phyloP scores from a whole-genome alignment of 2,888 invertebrate genomes.

The Venustoraphidia nigricollis region DNA sequence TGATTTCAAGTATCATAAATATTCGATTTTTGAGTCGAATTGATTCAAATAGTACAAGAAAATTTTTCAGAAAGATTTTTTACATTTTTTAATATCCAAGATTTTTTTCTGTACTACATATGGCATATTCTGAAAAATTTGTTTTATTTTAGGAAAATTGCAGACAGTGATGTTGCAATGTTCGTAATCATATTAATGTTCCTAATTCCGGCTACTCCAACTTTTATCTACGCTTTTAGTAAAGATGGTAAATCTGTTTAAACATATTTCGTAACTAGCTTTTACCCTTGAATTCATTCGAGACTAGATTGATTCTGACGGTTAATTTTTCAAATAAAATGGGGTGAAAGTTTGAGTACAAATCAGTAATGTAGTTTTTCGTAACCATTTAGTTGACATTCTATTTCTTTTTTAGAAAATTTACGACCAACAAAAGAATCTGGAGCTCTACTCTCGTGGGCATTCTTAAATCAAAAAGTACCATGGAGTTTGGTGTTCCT shows the following conservation, averaged over 20 bases:
- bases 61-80: not conserved
- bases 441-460: conserved; percentile 68
- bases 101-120: not conserved
- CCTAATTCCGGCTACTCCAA: conserved; percentile 63
- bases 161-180: conserved; percentile 70
- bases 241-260: conserved; percentile 20
- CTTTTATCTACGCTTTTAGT: conserved; percentile 54
- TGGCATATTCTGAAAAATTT: conserved; percentile 2
- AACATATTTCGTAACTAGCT: not conserved
- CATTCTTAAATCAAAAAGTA: conserved; percentile 65
- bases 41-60: not conserved
- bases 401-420: conserved; percentile 1
- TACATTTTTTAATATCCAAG: not conserved
- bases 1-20: not conserved
- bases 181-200: conserved; percentile 72
- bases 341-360: too few relatives aligned
- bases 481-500: conserved; percentile 84
- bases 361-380: too few relatives aligned
- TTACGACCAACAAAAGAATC: conserved; percentile 43
- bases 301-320: too few relatives aligned
- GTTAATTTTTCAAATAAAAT: too few relatives aligned
- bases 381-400: too few relatives aligned
- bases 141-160: conserved; percentile 41
- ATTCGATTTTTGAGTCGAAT: not conserved
- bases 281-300: not conserved